A percentile compares a stretch with the other conserved stretches of the same genome.
Conservation (phyloP, 2,797 vertebrate genomes). For the Eutrigla gurnardus region DNA sequence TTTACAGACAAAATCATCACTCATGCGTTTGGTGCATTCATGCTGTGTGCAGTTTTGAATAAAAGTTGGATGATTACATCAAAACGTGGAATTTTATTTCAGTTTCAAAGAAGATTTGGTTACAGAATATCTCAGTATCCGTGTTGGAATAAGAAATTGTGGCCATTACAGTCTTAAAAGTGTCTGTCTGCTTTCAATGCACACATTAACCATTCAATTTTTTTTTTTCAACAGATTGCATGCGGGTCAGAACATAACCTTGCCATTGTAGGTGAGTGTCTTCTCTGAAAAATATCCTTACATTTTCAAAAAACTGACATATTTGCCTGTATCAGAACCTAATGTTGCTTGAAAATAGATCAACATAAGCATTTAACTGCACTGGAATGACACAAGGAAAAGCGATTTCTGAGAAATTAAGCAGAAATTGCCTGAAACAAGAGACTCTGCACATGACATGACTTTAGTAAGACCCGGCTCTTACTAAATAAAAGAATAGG, state of each 20-base stretch:
- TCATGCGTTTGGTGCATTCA: background rate
- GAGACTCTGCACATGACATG: slow-evolving; percentile 29
- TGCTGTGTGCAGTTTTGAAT: slow-evolving; percentile 28
- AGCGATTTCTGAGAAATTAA: slow-evolving; percentile 23
- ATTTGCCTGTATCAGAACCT: background rate
- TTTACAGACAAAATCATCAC: slow-evolving; percentile 4
- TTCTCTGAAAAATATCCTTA: slow-evolving; percentile 7
- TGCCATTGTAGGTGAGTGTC: slow-evolving; percentile 90
- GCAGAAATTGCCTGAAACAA: slow-evolving; percentile 44
- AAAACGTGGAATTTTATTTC: slow-evolving; percentile 43
- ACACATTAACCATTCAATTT: slow-evolving; percentile 23
- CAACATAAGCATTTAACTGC: slow-evolving; percentile 15
- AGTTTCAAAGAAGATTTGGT: slow-evolving; percentile 32
- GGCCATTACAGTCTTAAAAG: slow-evolving; percentile 23
- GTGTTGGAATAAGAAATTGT: slow-evolving; percentile 15
- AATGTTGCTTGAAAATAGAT: background rate
- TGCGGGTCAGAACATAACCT: slow-evolving; percentile 97
- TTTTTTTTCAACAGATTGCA: slow-evolving; percentile 84
- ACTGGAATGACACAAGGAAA: slow-evolving; percentile 8
- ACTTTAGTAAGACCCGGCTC: slow-evolving; percentile 15
- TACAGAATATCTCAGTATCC: slow-evolving; percentile 22
- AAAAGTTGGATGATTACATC: slow-evolving; percentile 25
- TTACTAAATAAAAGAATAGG: slow-evolving; percentile 20
- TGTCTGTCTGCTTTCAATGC: slow-evolving; percentile 14
- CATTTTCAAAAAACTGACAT: background rate